These are phyloP conservation scores for Nylanderia fulva DNA, from an alignment of 1,140 invertebrate species.

Conservation along the genomic window DNA sequence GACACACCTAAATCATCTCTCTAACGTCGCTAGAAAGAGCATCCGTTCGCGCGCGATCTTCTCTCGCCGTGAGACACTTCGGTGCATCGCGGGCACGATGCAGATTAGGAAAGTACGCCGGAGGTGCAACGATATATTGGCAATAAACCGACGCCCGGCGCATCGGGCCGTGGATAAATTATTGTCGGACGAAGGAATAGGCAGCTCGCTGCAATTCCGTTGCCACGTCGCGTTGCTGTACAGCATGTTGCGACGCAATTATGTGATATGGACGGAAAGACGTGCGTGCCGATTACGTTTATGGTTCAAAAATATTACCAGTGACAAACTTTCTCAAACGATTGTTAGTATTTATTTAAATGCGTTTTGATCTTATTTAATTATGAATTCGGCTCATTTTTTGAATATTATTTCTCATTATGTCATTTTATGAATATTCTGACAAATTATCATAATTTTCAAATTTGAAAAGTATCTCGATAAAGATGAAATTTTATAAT, in stretches of 20 bases:
- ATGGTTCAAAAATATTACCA: constrained; percentile 5
- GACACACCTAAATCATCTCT: constrained; percentile 41
- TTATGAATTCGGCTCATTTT: not conserved
- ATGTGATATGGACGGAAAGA: constrained; percentile 33
- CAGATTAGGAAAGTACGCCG: constrained; percentile 60
- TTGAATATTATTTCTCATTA: no score
- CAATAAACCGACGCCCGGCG: constrained; percentile 57
- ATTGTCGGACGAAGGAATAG: constrained; percentile 42
- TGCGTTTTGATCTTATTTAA: not conserved
- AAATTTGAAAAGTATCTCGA: not conserved
- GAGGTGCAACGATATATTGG: constrained; percentile 61
- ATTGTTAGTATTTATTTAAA: not conserved
- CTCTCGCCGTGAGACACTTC: constrained; percentile 51
- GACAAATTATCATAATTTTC: not conserved
- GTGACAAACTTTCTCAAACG: not conserved
- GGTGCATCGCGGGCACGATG: constrained; percentile 54
- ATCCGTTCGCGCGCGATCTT: constrained; percentile 41
- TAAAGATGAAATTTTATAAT: not conserved
- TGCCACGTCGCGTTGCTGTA: constrained; percentile 14
- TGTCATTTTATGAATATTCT: no score
- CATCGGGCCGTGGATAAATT: constrained; percentile 56
- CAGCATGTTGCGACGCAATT: constrained; percentile 33
- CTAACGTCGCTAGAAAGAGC: constrained; percentile 33
- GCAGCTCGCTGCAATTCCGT: constrained; percentile 38
- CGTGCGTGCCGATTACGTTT: constrained; percentile 36